These are phyloP conservation scores for Brachionus plicatilis DNA, from an alignment of 1,140 invertebrate genomes.

Conservation along the genomic window DNA sequence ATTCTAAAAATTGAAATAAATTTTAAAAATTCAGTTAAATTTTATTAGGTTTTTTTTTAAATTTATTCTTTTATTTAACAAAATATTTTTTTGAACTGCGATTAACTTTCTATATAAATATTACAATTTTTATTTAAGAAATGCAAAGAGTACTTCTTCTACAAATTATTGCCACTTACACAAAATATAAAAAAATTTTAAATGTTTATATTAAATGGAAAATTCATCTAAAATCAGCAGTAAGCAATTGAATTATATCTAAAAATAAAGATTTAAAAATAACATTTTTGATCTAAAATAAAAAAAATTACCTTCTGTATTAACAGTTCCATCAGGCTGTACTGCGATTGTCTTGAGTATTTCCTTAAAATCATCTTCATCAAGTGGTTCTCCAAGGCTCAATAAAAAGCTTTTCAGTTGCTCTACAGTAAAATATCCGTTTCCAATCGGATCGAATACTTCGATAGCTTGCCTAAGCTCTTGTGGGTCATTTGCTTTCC, in stretches of 20 bases:
- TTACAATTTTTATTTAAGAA: too few species aligned
- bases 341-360: slow-evolving; percentile 9
- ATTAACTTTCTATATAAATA: too few species aligned
- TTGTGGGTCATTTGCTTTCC: neutral
- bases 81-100: too few species aligned
- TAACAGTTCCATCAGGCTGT: slow-evolving; percentile 30
- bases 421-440: slow-evolving; percentile 32
- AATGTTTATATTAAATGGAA: neutral
- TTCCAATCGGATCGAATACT: slow-evolving; percentile 28
- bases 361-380: slow-evolving; percentile 37
- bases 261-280: neutral
- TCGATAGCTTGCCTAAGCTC: slow-evolving; percentile 10
- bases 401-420: neutral
- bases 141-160: too few species aligned
- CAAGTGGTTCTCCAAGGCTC: neutral
- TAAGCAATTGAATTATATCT: slow-evolving; percentile 23
- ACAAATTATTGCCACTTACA: too few species aligned
- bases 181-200: too few species aligned
- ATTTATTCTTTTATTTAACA: too few species aligned
- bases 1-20: too few species aligned
- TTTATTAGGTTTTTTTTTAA: too few species aligned
- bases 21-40: too few species aligned
- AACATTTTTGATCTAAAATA: neutral
- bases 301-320: slow-evolving; percentile 12
- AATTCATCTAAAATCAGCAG: neutral